Base-by-base conservation (phyloP, 2,113 vertebrate genomes). In the Lucifuga dentata region DNA sequence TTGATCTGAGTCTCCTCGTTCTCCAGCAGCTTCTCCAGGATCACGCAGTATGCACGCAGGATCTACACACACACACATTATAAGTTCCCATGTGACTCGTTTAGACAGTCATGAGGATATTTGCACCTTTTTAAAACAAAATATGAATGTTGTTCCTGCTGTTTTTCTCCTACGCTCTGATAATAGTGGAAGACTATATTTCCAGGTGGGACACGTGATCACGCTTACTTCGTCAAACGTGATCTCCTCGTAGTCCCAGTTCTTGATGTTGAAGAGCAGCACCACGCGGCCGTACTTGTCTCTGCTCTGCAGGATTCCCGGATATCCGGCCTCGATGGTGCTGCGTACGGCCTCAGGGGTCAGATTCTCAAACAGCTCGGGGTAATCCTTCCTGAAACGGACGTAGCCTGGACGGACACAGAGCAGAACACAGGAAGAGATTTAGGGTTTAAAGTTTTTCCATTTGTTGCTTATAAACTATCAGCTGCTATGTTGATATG, bases 1-100 rank as follows among this genome's bases (percentile, higher is more conserved):
- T 99, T 99, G 67, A 99, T 98, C 75, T 99, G 98, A 1, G 96
- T 99, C 88, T 99, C 98, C 57, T 99, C 97, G 0, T 97, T 99
- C 86, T 98, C 95, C 86, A 99, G 90, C 9, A 99, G 93, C 67
- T 95, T 96, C 93, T 99, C 98, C 89, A 99, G 88, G 86, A 99
- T 96, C 88, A 98, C 95, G 0, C 98, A 99, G 59, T 99, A 99
- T 2, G 98, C 98, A 58, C 95, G 96, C 78, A 99, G 93, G 64
- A 99, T 99, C 98, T 99, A 60, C 29, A 67, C 24, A 32, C 17
- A 66, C 20, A 46, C 15, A 67, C 6, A n/a, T n/a, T n/a, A n/a
- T n/a, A n/a, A n/a, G n/a, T n/a, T n/a, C n/a, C n/a, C n/a, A n/a
- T n/a, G n/a, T n/a, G n/a, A n/a, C n/a, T n/a, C n/a, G n/a, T n/a